Base-by-base conservation (phyloP, 2,888 invertebrate species). In the Tanypteryx hageni region DNA sequence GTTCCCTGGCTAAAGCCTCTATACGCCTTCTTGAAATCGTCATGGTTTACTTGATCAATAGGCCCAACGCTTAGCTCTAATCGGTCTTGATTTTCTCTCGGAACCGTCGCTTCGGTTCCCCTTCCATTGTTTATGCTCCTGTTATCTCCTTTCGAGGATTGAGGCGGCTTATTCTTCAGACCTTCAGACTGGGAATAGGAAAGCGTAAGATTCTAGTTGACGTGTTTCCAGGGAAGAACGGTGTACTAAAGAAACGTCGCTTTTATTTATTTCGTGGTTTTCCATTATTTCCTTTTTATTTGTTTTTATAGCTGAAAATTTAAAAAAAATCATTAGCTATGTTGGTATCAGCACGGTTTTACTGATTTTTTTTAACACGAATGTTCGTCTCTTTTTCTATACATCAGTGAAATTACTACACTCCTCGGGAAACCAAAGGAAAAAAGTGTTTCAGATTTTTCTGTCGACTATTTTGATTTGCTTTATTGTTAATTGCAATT, bases 41-140 rank as follows among this genome's bases (percentile, higher is more conserved):
- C 76, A 76, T 27, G 76, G 22, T 76, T 76, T 76, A 76, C 76
- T 76, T 76, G 76, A 76, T 76, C 76, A 76, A 76, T 76, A 27
- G 22, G 27, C 27, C 27, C 76, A 13, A 22, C 27, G 22, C 76
- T 76, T 27, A 27, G 13, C 22, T 76, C 22, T 27, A 76, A 76
- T 76, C 22, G 27, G 22, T 76, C 27, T 27, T 76, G 22, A 27
- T 76, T 76, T 76, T 27, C 76, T 27, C 76, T 76, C 76, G 10
- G 10, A 22, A 44, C 5, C 44, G 7, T 76, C 76, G 22, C 76
- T 76, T 13, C 8, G 76, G 76, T 76, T 76, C 22, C 10, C 27
- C 76, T 76, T 27, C 76, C 13, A 27, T 76, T 76, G 76, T 76
- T 76, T 76, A 27, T 13, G 22, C 27, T 27, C 27, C 27, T 76